A percentile compares a stretch with the other conserved stretches of the same genome.
phyloP scores from a whole-genome alignment of 2,888 invertebrate species.

The Slavum lentiscoides region DNA sequence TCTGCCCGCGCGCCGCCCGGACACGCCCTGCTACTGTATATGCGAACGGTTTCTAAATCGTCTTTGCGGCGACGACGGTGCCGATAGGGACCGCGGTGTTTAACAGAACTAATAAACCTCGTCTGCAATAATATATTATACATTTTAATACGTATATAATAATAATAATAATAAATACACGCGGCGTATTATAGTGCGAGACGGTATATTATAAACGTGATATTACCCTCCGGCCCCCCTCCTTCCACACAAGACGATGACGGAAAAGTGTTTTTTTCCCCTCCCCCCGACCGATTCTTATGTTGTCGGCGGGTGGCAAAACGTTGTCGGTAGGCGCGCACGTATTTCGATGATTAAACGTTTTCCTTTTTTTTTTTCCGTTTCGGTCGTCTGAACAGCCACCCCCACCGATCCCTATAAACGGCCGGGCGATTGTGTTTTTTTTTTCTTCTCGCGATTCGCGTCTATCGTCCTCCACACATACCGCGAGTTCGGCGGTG shows the following conservation, averaged over 20 bases:
- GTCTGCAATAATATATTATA: slow-evolving; percentile 2
- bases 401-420: too few species aligned
- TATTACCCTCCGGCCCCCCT: too few species aligned
- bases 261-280: slow-evolving; percentile 3
- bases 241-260: background rate
- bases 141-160: too few species aligned
- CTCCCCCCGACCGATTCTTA: slow-evolving; percentile 4
- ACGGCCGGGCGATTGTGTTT: too few species aligned
- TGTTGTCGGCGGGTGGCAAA: slow-evolving; percentile 49
- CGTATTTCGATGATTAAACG: slow-evolving; percentile 36
- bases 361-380: background rate
- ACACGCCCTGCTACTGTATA: slow-evolving; percentile 52
- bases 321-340: slow-evolving; percentile 8
- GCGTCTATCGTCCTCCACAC: too few species aligned
- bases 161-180: too few species aligned
- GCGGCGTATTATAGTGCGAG: too few species aligned
- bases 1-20: slow-evolving; percentile 27
- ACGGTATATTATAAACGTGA: too few species aligned
- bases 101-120: slow-evolving; percentile 51
- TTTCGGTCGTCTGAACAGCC: too few species aligned
- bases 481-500: too few species aligned
- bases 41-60: slow-evolving; percentile 22
- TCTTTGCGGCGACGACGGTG: slow-evolving; percentile 5
- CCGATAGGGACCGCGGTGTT: slow-evolving; percentile 41
- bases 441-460: too few species aligned